Percentiles rank a stretch among this genome's conserved stretches.
These are phyloP conservation scores for Thaleichthys pacificus DNA, from an alignment of 2,797 vertebrate genomes.

Conservation along the genomic window DNA sequence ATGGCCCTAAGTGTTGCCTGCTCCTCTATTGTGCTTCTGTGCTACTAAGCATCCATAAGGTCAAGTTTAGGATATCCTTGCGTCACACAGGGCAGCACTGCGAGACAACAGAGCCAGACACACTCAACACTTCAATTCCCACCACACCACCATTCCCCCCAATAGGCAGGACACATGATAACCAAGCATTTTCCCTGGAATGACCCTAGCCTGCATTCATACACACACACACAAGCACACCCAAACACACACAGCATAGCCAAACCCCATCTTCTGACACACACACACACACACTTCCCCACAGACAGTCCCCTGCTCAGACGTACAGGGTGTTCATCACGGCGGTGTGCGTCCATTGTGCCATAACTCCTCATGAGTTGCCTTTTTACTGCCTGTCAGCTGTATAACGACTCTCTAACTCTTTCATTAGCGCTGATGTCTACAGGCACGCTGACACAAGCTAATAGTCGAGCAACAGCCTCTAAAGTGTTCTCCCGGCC, in stretches of 20 bases:
- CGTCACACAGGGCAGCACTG: too few species aligned
- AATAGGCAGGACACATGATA: background rate
- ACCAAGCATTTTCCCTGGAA: background rate
- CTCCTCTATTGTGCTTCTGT: too few species aligned
- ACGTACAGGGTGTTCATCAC: background rate
- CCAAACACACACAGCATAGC: background rate
- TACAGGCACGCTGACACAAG: slow-evolving; percentile 4
- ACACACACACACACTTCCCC: background rate
- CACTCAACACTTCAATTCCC: too few species aligned
- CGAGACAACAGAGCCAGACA: too few species aligned
- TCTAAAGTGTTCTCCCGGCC: background rate
- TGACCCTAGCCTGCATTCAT: background rate
- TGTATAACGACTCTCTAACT: slow-evolving; percentile 1
- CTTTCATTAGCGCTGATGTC: slow-evolving; percentile 10
- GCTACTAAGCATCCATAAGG: too few species aligned
- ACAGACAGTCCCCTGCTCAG: background rate
- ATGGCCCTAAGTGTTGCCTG: too few species aligned
- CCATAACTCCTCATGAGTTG: slow-evolving; percentile 5
- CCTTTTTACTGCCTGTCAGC: slow-evolving; percentile 9
- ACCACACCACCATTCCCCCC: background rate
- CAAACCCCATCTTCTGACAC: background rate
- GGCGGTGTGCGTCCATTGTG: background rate
- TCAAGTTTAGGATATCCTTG: too few species aligned
- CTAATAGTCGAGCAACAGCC: slow-evolving; percentile 6
- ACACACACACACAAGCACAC: background rate